Conservation (phyloP, 2,888 invertebrate species). For the Marronus borbonicus region DNA sequence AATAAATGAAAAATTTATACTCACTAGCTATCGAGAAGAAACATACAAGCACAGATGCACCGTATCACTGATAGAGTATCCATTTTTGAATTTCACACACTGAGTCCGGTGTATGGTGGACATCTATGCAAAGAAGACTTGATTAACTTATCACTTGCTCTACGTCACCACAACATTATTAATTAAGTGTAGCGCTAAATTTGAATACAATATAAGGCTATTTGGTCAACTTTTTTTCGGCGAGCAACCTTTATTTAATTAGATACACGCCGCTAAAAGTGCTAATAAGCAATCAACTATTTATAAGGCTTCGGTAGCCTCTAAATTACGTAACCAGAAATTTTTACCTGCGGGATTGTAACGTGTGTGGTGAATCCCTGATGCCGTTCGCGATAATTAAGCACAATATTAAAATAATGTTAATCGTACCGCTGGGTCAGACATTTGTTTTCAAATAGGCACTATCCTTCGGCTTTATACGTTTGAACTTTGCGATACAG, state of each 20-base stretch:
- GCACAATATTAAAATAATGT: neutral
- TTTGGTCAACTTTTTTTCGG: constrained; percentile 33
- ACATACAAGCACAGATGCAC: constrained; percentile 47
- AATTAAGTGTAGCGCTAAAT: constrained; percentile 61
- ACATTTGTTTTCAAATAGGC: neutral
- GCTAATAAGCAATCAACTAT: constrained; percentile 32
- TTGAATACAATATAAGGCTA: constrained; percentile 55
- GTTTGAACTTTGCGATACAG: constrained; percentile 12
- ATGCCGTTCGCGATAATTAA: neutral
- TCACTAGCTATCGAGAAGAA: constrained; percentile 47
- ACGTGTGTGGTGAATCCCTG: neutral
- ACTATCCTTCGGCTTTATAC: constrained; percentile 5
- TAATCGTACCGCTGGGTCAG: neutral
- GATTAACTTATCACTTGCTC: constrained; percentile 62
- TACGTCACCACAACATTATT: constrained; percentile 61
- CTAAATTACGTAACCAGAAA: constrained; percentile 31
- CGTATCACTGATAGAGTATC: constrained; percentile 54
- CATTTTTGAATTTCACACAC: constrained; percentile 59
- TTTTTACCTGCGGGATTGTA: constrained; percentile 11
- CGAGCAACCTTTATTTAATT: constrained; percentile 34
- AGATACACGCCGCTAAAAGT: constrained; percentile 27
- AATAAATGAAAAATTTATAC: constrained; percentile 45
- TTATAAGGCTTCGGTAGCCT: constrained; percentile 12
- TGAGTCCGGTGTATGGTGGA: constrained; percentile 54
- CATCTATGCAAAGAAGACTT: constrained; percentile 61